Evolutionary conservation across 2,797 vertebrate genomes (phyloP).

Genomic region (Enteromius radiatus): DNA sequence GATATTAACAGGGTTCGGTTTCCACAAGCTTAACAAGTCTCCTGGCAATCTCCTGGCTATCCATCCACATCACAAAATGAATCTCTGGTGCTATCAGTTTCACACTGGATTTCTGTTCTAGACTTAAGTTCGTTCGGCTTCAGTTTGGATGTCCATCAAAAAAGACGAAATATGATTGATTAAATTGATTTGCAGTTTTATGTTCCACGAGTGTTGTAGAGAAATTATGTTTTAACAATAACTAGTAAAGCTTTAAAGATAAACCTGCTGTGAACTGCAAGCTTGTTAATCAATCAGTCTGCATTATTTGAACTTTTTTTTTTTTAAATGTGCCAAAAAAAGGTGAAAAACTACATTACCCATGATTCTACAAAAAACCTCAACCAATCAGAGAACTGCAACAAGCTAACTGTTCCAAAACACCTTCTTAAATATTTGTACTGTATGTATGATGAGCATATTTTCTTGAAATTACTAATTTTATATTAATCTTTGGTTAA

Average conservation of each 20-base stretch:
- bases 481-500: neutral
- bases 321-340: too few relatives aligned
- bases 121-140: neutral
- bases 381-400: neutral
- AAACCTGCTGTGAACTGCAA: neutral
- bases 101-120: neutral
- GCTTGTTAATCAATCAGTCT: neutral
- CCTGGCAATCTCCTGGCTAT: neutral
- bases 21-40: constrained; percentile 3
- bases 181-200: neutral
- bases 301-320: too few relatives aligned
- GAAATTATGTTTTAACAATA: neutral
- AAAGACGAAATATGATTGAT: neutral
- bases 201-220: neutral
- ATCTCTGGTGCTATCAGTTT: neutral
- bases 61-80: neutral
- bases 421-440: neutral
- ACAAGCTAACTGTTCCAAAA: neutral
- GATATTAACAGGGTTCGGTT: neutral
- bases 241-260: neutral
- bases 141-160: neutral
- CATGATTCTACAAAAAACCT: neutral
- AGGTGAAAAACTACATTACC: neutral
- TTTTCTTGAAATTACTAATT: neutral
- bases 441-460: neutral